Evolutionary conservation across 2,113 vertebrate genomes (phyloP), one percentile per base, ranked within the genome.

Genomic region (Sinocyclocheilus rhinocerous): DNA sequence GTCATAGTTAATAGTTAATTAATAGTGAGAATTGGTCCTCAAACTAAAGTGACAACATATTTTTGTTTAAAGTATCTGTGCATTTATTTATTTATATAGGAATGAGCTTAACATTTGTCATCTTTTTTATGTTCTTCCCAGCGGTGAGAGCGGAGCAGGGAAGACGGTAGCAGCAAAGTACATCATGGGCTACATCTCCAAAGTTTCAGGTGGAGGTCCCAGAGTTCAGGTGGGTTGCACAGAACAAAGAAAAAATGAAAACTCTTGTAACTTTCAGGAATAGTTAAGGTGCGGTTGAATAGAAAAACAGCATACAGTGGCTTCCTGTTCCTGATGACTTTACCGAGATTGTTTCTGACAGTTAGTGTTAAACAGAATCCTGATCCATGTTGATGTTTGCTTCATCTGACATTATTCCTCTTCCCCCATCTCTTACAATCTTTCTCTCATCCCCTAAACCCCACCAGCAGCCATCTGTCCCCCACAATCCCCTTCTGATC

Each of bases 141-240:
- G 98, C 69, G 98, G 98, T 3, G 98, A 99, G 92, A 99, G 98
- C 11, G 98, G 98, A 81, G 97, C 98, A 42, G 98, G 98, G 13
- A 99, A 99, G 93, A 99, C 98, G 0, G 98, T 99, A 65, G 98
- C 97, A 84, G 98, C 98, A 85, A 99, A 99, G 88, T 99, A 98
- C 57, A 99, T 99, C 65, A 99, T 99, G 97, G 84, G 97, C 90
- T 99, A 99, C 75, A 89, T 99, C 92, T 99, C 98, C 76, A 96
- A 95, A 92, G 96, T 99, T 81, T 99, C 98, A 6, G 98, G 98
- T 84, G 98, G 98, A 11, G 98, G 98, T 57, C 93, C 97, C 87
- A 97, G 94, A 93, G 98, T 99, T 9, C 97, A 99, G 98, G 98
- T 99, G 90, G 91, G 92, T 73, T 15, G 67, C 16, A 26, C 13